Percentiles rank a stretch among this genome's conserved stretches.
Evolutionary conservation across 2,113 vertebrate genomes (phyloP).

Genomic region (Himantopus leucocephalus): DNA sequence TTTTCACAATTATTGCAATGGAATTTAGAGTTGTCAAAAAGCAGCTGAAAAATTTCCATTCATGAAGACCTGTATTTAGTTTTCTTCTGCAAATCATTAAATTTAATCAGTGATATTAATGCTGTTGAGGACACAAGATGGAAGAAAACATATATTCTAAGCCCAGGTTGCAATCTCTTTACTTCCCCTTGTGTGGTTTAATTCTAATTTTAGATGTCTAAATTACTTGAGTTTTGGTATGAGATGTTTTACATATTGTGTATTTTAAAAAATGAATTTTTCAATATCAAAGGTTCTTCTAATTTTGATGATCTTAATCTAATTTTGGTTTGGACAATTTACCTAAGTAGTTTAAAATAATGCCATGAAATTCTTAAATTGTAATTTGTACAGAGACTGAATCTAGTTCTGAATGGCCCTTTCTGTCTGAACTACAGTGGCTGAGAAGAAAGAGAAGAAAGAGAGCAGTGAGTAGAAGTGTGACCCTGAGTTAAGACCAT

Average conservation of each 20-base stretch:
- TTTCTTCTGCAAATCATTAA: neutral
- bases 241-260: neutral
- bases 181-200: neutral
- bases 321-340: neutral
- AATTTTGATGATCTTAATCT: neutral
- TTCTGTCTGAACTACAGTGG: slow-evolving; percentile 85
- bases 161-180: neutral
- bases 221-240: neutral
- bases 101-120: neutral
- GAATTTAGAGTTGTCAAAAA: neutral
- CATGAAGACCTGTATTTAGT: neutral
- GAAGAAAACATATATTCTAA: neutral
- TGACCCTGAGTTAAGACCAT: neutral
- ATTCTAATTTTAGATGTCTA: neutral
- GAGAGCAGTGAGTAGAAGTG: slow-evolving; percentile 84
- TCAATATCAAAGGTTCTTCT: neutral
- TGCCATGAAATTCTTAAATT: neutral
- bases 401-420: slow-evolving; percentile 78
- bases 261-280: neutral
- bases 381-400: slow-evolving; percentile 74
- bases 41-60: neutral
- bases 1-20: neutral
- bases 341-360: neutral
- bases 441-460: slow-evolving; percentile 86
- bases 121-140: neutral